A percentile compares a stretch with the other conserved stretches of the same genome.
Evolutionary conservation across 1,140 invertebrate genomes (phyloP).

Genomic region (Drosophila nasuta): DNA sequence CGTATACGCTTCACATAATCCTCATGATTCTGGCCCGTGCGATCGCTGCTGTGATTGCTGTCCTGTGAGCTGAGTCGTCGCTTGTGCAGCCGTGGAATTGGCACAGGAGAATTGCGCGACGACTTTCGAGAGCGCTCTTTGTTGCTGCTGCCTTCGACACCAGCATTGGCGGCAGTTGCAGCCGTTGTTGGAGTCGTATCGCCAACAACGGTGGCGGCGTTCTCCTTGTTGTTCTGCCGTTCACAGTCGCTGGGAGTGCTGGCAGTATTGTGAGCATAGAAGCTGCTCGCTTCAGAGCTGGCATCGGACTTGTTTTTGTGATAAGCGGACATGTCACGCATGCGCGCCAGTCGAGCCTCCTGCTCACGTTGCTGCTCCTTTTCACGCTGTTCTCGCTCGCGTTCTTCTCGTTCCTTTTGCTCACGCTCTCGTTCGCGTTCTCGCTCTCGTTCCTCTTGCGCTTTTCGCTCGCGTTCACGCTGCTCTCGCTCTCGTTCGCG

Average conservation of each 20-base stretch:
- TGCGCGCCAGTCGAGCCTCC: constrained; percentile 64
- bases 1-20: constrained; percentile 91
- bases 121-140: constrained; percentile 73
- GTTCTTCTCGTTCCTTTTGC: constrained; percentile 82
- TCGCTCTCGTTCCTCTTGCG: constrained; percentile 62
- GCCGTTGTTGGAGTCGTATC: constrained; percentile 20
- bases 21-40: constrained; percentile 58
- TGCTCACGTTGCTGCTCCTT: constrained; percentile 61
- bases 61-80: constrained; percentile 92
- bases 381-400: constrained; percentile 70
- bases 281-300: constrained; percentile 58
- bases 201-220: constrained; percentile 44
- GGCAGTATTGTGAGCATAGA: constrained; percentile 55
- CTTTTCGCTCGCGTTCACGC: constrained; percentile 76
- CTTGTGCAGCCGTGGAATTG: constrained; percentile 87
- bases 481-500: constrained; percentile 82
- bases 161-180: constrained; percentile 2
- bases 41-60: constrained; percentile 86
- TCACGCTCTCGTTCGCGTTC: constrained; percentile 49
- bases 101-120: constrained; percentile 87
- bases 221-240: constrained; percentile 81
- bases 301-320: constrained; percentile 67
- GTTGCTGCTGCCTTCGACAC: constrained; percentile 7
- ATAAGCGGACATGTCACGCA: constrained; percentile 69
- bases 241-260: constrained; percentile 46